Conservation (phyloP, 2,888 invertebrate genomes). For the Epinotia ramella region DNA sequence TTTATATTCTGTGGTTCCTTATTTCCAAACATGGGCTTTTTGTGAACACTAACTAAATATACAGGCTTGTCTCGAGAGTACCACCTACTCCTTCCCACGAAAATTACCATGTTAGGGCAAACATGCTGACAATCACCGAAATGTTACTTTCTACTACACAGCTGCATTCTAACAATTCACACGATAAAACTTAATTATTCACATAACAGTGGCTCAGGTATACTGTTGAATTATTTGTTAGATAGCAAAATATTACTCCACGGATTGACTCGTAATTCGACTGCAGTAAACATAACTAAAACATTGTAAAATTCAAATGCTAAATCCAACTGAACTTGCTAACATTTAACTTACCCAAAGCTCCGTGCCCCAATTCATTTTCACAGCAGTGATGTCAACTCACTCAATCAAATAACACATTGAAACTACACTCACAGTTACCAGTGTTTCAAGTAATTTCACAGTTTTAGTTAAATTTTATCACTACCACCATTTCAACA, state of each 20-base stretch:
- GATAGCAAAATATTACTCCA: neutral
- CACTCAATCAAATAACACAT: constrained; percentile 81
- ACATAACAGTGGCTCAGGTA: neutral
- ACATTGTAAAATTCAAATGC: constrained; percentile 36
- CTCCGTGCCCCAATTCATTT: constrained; percentile 89
- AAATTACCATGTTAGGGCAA: constrained; percentile 36
- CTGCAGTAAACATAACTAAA: constrained; percentile 14
- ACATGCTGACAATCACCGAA: constrained; percentile 19
- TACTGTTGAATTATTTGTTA: neutral
- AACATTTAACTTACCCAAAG: constrained; percentile 86
- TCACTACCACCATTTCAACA: constrained; percentile 81
- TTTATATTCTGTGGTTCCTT: constrained; percentile 1
- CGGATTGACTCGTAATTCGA: neutral
- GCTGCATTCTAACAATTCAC: constrained; percentile 14
- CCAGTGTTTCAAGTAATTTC: constrained; percentile 63
- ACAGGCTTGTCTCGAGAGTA: neutral
- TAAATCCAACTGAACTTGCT: constrained; percentile 48
- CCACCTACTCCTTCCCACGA: constrained; percentile 22
- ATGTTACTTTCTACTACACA: constrained; percentile 39
- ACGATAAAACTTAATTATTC: constrained; percentile 20
- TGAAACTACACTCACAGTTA: constrained; percentile 76
- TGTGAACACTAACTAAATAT: constrained; percentile 6
- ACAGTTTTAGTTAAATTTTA: constrained; percentile 70
- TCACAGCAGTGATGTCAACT: constrained; percentile 74
- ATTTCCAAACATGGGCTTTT: constrained; percentile 10